Base-by-base conservation (phyloP, 2,113 vertebrate species). In the Menidia beryllina region DNA sequence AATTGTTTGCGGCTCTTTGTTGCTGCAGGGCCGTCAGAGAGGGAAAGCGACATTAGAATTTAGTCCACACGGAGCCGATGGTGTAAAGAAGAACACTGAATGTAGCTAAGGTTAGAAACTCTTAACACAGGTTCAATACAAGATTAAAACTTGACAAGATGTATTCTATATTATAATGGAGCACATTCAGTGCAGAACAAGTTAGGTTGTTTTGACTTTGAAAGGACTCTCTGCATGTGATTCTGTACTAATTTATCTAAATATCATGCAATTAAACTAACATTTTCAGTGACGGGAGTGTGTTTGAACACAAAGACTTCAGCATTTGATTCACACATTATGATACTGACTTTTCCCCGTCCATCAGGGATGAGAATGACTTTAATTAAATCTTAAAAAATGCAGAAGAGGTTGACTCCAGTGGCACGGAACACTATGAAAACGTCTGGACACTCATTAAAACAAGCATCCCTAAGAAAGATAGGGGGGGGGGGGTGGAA, bases 281-380 rank as follows among this genome's bases (percentile, higher is more conserved):
- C n/a, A n/a, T n/a, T n/a, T n/a, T n/a, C n/a, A n/a, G n/a, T n/a
- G n/a, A n/a, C n/a, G n/a, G n/a, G 41, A 45, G 41, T 45, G 41
- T 19, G n/a, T 17, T 45, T 45, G n/a, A 45, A n/a, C 2, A 19
- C 41, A 45, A 45, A 45, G 19, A n/a, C 41, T n/a, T 45, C 64
- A 77, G 55, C 17, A 14, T 62, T 12, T 24, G 34, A 48, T 80
- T 67, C 24, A 41, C 25, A n/a, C 69, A 41, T 66, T 23, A 48
- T 70, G 52, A 63, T 21, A 21, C 13, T 41, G 45, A 64, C 49
- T 26, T 61, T 71, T 13, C 23, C 10, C 17, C 8, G 48, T 20
- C 72, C 39, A 55, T 24, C 12, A 62, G 47, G 45, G 65, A 63
- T 34, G 55, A 26, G 39, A 69, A 21, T 30, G n/a, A 61, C 75